These are phyloP conservation scores for Trachelus stipa DNA, from an alignment of 2,888 invertebrate species.

Conservation along the genomic window DNA sequence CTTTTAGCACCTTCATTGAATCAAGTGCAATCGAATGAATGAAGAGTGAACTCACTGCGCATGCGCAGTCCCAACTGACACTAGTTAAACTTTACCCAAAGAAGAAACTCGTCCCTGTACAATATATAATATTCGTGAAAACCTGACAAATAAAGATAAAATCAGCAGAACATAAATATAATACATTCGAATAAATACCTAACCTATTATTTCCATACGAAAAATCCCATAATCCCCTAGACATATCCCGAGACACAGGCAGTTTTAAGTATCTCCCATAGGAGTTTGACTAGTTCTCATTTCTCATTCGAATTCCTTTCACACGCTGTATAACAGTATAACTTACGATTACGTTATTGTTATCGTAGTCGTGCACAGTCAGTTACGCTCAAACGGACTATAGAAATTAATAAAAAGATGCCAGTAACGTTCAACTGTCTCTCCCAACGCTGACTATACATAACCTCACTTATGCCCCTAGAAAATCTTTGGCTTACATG, in stretches of 20 bases:
- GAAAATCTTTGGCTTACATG: not conserved
- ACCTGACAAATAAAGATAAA: not conserved
- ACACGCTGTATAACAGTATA: not conserved
- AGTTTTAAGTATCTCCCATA: not conserved
- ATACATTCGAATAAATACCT: not conserved
- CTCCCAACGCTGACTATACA: not conserved
- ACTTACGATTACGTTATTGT: not conserved
- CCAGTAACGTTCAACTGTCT: not conserved
- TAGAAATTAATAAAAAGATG: not conserved
- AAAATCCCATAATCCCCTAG: not conserved
- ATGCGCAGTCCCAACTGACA: not conserved
- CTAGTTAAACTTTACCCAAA: not conserved
- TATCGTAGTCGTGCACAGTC: not conserved
- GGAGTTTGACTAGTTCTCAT: not conserved
- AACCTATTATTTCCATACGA: not conserved
- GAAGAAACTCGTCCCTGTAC: not conserved
- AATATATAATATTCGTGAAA: not conserved
- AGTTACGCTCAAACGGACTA: not conserved
- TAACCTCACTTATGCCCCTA: not conserved
- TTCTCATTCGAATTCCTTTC: not conserved
- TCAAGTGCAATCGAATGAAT: constrained; percentile 42
- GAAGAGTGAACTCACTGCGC: constrained; percentile 11
- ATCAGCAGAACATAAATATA: not conserved
- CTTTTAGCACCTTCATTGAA: constrained; percentile 37
- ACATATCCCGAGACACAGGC: not conserved